These are phyloP conservation scores for Margaritifera margaritifera DNA, from an alignment of 2,888 invertebrate genomes.

Conservation along the genomic window DNA sequence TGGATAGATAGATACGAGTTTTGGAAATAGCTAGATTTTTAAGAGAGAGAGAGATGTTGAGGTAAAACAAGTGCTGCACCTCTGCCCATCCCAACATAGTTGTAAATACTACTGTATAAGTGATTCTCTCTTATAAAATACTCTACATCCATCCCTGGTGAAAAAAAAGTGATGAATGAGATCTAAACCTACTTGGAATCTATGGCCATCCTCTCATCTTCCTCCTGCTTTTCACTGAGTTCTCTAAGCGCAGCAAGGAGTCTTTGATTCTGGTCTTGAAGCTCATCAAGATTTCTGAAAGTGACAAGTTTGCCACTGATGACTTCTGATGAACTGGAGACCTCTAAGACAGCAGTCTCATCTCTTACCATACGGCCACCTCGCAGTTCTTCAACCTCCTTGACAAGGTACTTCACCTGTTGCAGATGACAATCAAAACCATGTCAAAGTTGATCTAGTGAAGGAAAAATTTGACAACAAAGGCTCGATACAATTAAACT, in stretches of 20 bases:
- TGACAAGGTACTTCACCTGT: conserved; percentile 82
- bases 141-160: background rate
- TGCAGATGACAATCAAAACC: background rate
- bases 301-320: conserved; percentile 91
- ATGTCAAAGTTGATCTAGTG: background rate
- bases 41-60: no score
- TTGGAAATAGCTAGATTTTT: no score
- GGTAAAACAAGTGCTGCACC: no score
- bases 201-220: conserved; percentile 79
- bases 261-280: conserved; percentile 92
- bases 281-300: conserved; percentile 88
- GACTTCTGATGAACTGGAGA: conserved; percentile 68
- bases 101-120: no score
- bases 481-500: no score
- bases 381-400: conserved; percentile 88
- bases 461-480: background rate
- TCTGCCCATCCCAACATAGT: no score
- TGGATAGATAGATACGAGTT: no score
- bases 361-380: conserved; percentile 75
- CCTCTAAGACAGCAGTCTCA: conserved; percentile 41
- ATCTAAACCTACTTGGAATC: conserved; percentile 63
- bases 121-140: background rate
- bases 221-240: conserved; percentile 88
- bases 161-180: background rate
- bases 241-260: conserved; percentile 88